phyloP scores from a whole-genome alignment of 2,888 invertebrate genomes.

The Parelbella ahira region DNA sequence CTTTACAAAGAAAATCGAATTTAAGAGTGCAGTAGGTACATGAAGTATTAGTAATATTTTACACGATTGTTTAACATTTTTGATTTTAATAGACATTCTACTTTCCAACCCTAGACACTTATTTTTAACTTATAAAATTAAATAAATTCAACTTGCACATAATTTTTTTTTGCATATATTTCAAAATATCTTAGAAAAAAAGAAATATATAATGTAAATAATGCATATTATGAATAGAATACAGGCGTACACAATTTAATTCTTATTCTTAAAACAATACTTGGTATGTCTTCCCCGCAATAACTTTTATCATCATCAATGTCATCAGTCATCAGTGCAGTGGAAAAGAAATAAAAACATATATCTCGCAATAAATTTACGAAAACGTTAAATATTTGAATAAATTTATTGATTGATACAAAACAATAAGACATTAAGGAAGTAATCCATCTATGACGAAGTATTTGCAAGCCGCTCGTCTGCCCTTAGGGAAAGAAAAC shows the following conservation, averaged over 20 bases:
- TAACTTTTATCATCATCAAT: slow-evolving; percentile 15
- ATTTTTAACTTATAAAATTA: too few relatives aligned
- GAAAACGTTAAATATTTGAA: slow-evolving; percentile 16
- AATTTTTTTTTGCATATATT: neutral
- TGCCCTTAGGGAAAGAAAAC: slow-evolving; percentile 66
- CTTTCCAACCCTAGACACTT: too few relatives aligned
- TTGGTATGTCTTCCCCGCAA: slow-evolving; percentile 33
- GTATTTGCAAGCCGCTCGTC: slow-evolving; percentile 36
- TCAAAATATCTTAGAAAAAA: neutral
- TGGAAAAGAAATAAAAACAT: slow-evolving; percentile 22
- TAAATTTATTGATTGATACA: slow-evolving; percentile 35
- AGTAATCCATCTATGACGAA: slow-evolving; percentile 26
- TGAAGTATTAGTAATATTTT: too few relatives aligned
- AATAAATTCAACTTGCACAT: too few relatives aligned
- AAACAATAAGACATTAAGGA: slow-evolving; percentile 36
- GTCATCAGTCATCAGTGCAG: slow-evolving; percentile 26
- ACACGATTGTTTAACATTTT: too few relatives aligned
- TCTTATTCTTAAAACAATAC: slow-evolving; percentile 38
- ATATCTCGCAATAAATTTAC: slow-evolving; percentile 24
- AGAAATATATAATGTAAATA: neutral
- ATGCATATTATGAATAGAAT: too few relatives aligned
- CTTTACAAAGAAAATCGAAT: too few relatives aligned
- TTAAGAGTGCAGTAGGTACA: too few relatives aligned
- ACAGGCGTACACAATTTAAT: neutral
- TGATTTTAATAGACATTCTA: too few relatives aligned